These are phyloP conservation scores for Achatina immaculata DNA, from an alignment of 1,140 invertebrate species.

Conservation along the genomic window DNA sequence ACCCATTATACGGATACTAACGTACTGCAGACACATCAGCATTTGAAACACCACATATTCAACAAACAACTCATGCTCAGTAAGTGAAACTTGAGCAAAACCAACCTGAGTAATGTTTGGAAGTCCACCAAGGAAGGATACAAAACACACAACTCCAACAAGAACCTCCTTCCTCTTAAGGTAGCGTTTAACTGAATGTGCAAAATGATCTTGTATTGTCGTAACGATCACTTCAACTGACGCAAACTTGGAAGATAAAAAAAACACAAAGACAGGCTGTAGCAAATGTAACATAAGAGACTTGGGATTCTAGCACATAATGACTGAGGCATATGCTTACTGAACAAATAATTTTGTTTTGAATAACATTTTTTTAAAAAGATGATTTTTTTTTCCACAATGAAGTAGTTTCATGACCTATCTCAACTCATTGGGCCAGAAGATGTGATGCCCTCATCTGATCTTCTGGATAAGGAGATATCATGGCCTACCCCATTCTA, in stretches of 20 bases:
- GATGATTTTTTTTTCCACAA: too few species aligned
- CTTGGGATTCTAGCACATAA: neutral
- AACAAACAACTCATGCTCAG: too few species aligned
- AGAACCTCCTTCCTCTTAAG: conserved; percentile 88
- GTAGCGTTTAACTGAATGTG: conserved; percentile 83
- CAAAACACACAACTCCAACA: conserved; percentile 84
- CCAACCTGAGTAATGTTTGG: conserved; percentile 85
- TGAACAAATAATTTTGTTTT: neutral
- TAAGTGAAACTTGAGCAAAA: too few species aligned
- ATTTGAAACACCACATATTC: too few species aligned
- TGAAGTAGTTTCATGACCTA: too few species aligned
- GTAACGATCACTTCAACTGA: conserved; percentile 93
- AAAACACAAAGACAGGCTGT: conserved; percentile 9
- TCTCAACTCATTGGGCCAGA: too few species aligned
- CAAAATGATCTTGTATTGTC: conserved; percentile 91
- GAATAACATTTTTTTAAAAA: too few species aligned
- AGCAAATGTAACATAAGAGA: conserved; percentile 14
- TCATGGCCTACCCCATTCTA: too few species aligned
- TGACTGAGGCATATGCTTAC: neutral
- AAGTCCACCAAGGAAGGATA: conserved; percentile 86
- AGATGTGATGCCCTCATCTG: too few species aligned
- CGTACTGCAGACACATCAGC: too few species aligned
- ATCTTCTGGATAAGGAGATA: too few species aligned
- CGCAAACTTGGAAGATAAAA: conserved; percentile 73
- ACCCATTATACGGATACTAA: too few species aligned